Evolutionary conservation across 2,797 vertebrate genomes (phyloP), one percentile per base, ranked within the genome.

Genomic region (Halcyon smyrnensis): DNA sequence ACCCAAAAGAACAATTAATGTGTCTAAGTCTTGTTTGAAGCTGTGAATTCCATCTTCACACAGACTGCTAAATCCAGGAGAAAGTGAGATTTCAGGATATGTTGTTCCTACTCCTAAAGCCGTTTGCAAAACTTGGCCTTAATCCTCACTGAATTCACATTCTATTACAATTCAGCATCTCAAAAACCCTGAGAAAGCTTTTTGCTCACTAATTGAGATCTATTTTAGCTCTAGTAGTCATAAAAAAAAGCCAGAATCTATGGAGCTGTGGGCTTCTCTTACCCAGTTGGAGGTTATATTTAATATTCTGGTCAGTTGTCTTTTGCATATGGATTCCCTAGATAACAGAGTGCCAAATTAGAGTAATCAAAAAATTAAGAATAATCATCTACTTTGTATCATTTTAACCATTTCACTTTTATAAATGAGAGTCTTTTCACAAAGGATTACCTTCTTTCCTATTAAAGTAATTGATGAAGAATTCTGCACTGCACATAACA

Each of bases 361-460:
- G 34, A 86, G 39, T 70, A 83, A 89, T 90, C 32, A 51, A 90
- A 91, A 97, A 96, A 94, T 92, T 83, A 92, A 93, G 68, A 95
- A 79, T 81, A 82, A 94, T 93, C 74, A 75, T 51, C 68, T 20
- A 70, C 60, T 75, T 85, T 70, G 69, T 64, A 85, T 89, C n/a
- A 85, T 89, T 90, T 92, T 94, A 79, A 95, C 81, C 18, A 84
- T 90, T 96, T 94, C 87, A 34, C 63, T 92, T 91, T 84, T 73
- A 87, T 56, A 84, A 93, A 87, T 53, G 17, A 63, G 32, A 78
- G 51, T 64, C 68, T 90, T 95, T 92, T 91, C 74, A 90, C 57
- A 84, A 76, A 97, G 63, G 36, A 90, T 92, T 95, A 84, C 48
- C 15, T 84, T 88, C 51, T 76, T 64, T 71, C 45, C 34, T 90